These are phyloP conservation scores for Diplodus sargus DNA, from an alignment of 2,797 vertebrate genomes.

Conservation along the genomic window DNA sequence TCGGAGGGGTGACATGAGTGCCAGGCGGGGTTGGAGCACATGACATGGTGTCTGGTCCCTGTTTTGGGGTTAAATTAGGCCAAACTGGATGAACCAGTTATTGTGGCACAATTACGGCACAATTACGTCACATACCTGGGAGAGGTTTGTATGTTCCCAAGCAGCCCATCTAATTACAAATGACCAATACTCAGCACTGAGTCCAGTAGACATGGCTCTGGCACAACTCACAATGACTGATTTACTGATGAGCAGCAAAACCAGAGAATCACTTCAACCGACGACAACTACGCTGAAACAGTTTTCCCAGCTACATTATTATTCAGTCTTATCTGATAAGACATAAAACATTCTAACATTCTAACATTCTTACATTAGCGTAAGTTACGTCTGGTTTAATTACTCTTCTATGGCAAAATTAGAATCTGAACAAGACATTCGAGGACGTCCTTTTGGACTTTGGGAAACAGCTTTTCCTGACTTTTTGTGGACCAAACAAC, in stretches of 20 bases:
- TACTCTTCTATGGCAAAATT: no score
- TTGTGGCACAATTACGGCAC: no score
- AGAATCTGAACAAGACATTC: no score
- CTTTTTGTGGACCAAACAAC: no score
- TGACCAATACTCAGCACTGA: background rate
- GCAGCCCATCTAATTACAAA: no score
- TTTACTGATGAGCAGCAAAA: background rate
- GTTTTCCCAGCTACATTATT: background rate
- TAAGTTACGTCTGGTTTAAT: no score
- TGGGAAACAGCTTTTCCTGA: no score
- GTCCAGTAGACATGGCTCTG: background rate
- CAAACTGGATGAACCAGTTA: background rate
- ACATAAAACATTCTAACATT: no score
- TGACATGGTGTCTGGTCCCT: conserved; percentile 35
- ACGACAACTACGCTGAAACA: background rate
- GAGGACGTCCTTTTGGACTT: no score
- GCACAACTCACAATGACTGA: background rate
- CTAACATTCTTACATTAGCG: no score
- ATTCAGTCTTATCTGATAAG: background rate
- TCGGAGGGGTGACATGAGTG: conserved; percentile 21
- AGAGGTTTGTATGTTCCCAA: background rate
- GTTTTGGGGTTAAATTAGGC: conserved; percentile 16
- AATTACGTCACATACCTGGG: background rate
- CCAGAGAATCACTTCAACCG: no score
- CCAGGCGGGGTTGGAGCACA: conserved; percentile 36